Percentiles rank a stretch among this genome's conserved stretches.
Evolutionary conservation across 1,140 invertebrate species (phyloP).

Genomic region (Dreissena rostriformis): DNA sequence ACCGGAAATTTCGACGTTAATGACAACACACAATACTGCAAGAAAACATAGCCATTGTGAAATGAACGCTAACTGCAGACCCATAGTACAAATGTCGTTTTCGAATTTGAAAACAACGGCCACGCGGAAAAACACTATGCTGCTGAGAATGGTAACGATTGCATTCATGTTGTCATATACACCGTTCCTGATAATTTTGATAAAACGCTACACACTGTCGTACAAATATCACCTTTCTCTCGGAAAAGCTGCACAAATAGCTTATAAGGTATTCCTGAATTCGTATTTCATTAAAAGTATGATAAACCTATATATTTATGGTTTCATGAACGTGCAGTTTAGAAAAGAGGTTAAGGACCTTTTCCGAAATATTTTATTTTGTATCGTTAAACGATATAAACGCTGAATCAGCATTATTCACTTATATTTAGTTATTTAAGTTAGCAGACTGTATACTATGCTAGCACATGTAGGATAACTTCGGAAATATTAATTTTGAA

Average conservation of each 20-base stretch:
- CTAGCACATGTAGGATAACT: too few relatives aligned
- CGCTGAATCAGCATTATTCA: too few relatives aligned
- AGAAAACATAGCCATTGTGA: too few relatives aligned
- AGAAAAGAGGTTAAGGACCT: constrained; percentile 27
- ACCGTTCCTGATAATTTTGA: constrained; percentile 43
- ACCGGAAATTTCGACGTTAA: background rate
- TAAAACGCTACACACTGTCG: constrained; percentile 26
- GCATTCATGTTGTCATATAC: constrained; percentile 51
- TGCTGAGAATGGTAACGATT: constrained; percentile 53
- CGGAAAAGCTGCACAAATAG: constrained; percentile 19
- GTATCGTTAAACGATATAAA: background rate
- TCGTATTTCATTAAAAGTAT: constrained; percentile 52
- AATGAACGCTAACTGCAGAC: background rate
- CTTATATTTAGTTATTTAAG: too few relatives aligned
- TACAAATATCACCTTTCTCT: constrained; percentile 10
- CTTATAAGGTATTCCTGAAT: constrained; percentile 34
- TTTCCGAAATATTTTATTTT: constrained; percentile 10
- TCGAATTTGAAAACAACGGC: constrained; percentile 15
- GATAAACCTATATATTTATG: constrained; percentile 48
- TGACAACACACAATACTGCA: background rate
- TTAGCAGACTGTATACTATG: too few relatives aligned
- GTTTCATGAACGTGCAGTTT: constrained; percentile 46
- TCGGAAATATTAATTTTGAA: too few relatives aligned
- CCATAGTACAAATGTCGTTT: constrained; percentile 13
- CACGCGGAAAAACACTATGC: constrained; percentile 44